phyloP scores from a whole-genome alignment of 2,113 vertebrate species.

The Misgurnus mizolepis region DNA sequence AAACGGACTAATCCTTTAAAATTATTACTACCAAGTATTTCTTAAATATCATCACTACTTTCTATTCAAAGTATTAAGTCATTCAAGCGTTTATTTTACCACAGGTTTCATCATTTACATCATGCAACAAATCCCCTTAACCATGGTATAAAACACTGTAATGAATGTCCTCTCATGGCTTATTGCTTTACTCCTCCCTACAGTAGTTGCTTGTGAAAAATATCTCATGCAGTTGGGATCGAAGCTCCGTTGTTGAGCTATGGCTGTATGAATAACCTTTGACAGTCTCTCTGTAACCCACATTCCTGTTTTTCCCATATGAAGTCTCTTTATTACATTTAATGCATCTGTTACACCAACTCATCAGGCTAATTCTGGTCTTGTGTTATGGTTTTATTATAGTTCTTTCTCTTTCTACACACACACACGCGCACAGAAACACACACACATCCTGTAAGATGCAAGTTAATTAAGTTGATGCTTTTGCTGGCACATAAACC shows the following conservation, averaged over 20 bases:
- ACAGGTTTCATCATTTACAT: no score
- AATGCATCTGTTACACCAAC: constrained; percentile 26
- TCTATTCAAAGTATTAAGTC: no score
- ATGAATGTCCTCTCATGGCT: neutral
- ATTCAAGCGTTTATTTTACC: no score
- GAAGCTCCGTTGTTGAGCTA: neutral
- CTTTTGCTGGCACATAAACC: constrained; percentile 51
- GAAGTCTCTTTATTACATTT: constrained; percentile 4
- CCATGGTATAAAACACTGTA: neutral
- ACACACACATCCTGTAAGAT: constrained; percentile 43
- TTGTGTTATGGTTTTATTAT: constrained; percentile 40
- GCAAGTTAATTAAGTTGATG: constrained; percentile 56
- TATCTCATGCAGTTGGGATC: neutral
- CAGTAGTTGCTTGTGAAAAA: neutral
- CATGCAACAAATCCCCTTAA: neutral
- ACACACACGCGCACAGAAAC: no score
- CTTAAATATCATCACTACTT: no score
- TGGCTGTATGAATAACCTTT: constrained; percentile 3
- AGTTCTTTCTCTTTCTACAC: neutral
- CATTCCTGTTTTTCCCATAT: neutral
- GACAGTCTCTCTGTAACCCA: neutral
- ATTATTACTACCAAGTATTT: no score
- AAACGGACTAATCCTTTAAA: no score
- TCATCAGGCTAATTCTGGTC: constrained; percentile 12
- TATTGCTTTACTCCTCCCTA: neutral